A percentile compares a stretch with the other conserved stretches of the same genome.
phyloP scores from a whole-genome alignment of 2,888 invertebrate species.

The Steromphala cineraria region DNA sequence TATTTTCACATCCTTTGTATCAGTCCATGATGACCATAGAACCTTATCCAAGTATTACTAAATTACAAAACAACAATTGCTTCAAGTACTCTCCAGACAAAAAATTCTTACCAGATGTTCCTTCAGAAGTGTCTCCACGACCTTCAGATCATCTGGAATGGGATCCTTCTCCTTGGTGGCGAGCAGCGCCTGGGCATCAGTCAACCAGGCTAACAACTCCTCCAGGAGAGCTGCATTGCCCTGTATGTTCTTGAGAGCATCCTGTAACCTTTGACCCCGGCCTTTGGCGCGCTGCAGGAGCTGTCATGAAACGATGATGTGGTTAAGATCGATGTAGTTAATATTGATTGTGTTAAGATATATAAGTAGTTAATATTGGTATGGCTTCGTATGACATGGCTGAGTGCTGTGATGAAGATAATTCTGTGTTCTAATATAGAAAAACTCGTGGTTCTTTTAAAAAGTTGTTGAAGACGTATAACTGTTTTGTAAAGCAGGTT shows the following conservation, averaged over 20 bases:
- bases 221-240: constrained; percentile 73
- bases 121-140: constrained; percentile 71
- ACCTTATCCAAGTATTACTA: too few relatives aligned
- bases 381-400: too few relatives aligned
- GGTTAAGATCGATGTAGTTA: too few relatives aligned
- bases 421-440: too few relatives aligned
- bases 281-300: constrained; percentile 61
- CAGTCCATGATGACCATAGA: too few relatives aligned
- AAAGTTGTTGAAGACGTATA: too few relatives aligned
- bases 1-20: too few relatives aligned
- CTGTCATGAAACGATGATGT: constrained; percentile 29
- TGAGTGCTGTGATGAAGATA: too few relatives aligned
- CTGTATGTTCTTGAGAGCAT: constrained; percentile 68
- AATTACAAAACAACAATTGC: neutral
- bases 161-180: constrained; percentile 73
- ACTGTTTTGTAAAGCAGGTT: too few relatives aligned
- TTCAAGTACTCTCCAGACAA: neutral
- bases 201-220: constrained; percentile 72
- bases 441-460: too few relatives aligned
- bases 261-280: constrained; percentile 67
- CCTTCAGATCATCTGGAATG: constrained; percentile 72
- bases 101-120: constrained; percentile 67
- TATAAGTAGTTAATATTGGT: too few relatives aligned
- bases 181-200: constrained; percentile 72
- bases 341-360: too few relatives aligned